Base-by-base conservation (phyloP, 2,888 invertebrate genomes). In the Laothoe populi region DNA sequence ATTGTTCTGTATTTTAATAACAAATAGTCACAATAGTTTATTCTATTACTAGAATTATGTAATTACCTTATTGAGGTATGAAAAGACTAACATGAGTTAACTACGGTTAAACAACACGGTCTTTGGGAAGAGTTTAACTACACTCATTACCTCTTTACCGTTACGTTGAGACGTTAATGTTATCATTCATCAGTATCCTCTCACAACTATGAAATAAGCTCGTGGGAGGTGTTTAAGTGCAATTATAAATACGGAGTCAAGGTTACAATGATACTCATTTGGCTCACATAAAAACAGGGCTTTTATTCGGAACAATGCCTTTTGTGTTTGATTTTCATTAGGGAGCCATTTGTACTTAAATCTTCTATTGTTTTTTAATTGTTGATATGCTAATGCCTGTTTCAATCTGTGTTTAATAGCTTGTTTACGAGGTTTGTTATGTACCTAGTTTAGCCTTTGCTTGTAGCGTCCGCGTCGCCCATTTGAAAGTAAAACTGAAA, bases 181-280 rank as follows among this genome's bases (percentile, higher is more conserved):
- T 73, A 77, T 79, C 75, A 66, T 64, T 68, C 66, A 80, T 80
- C 74, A 73, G 61, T 46, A 69, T 73, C 77, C 66, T 45, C 60
- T 61, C 42, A 63, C 57, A 60, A 46, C 35, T 44, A 63, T 73
- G 73, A 75, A 79, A 81, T 78, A 73, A 72, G 72, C 82, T 79
- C 84, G 81, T 83, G 86, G 81, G 87, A 85, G 71, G 72, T 66
- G 68, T 70, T 79, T 76, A 77, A 73, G 72, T 76, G 78, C 71
- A 78, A 80, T 84, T 80, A 81, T 78, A 75, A 79, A 79, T 82
- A 81, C 71, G 70, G 70, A 74, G 70, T 73, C 87, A 88, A 89
- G 89, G 89, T 66, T 69, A 66, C 68, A 70, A 59, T 63, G 66
- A 64, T 66, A 64, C 48, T 63, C 63, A 60, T 70, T 74, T 72